Conservation (phyloP, 2,797 vertebrate genomes). For the Oreortyx pictus region DNA sequence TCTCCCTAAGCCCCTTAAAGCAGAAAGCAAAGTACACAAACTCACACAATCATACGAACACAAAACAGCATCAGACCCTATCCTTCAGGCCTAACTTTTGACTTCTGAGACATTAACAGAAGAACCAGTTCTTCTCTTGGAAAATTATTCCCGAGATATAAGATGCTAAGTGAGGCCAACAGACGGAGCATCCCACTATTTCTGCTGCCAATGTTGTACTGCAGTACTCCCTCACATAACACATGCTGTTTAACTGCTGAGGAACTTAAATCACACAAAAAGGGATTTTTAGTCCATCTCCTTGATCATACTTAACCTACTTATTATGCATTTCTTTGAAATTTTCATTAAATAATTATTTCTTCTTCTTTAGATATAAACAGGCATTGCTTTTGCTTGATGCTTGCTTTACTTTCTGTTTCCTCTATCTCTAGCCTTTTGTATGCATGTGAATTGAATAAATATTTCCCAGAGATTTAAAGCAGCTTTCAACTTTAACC, state of each 20-base stretch:
- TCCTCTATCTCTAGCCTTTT: not conserved
- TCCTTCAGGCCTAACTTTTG: not conserved
- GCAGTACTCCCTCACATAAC: not conserved
- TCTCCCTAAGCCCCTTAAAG: too few species aligned
- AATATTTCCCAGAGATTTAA: conserved; percentile 3
- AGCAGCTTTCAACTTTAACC: not conserved
- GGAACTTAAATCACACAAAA: not conserved
- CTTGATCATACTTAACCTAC: conserved; percentile 10
- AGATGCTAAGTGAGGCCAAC: not conserved
- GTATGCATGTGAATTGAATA: not conserved
- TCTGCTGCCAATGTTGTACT: not conserved
- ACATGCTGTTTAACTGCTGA: not conserved
- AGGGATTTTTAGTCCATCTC: not conserved
- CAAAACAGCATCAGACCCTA: not conserved
- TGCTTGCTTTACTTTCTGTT: not conserved
- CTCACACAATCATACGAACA: too few species aligned
- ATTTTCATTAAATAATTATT: conserved; percentile 6
- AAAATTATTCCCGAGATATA: not conserved
- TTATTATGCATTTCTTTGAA: not conserved
- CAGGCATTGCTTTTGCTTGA: not conserved
- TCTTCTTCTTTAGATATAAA: conserved; percentile 24
- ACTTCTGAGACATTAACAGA: not conserved
- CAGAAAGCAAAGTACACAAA: too few species aligned
- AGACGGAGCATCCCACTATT: not conserved
- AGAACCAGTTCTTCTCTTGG: not conserved